Base-by-base conservation (phyloP, 2,888 invertebrate species). In the Dynastes grantii region DNA sequence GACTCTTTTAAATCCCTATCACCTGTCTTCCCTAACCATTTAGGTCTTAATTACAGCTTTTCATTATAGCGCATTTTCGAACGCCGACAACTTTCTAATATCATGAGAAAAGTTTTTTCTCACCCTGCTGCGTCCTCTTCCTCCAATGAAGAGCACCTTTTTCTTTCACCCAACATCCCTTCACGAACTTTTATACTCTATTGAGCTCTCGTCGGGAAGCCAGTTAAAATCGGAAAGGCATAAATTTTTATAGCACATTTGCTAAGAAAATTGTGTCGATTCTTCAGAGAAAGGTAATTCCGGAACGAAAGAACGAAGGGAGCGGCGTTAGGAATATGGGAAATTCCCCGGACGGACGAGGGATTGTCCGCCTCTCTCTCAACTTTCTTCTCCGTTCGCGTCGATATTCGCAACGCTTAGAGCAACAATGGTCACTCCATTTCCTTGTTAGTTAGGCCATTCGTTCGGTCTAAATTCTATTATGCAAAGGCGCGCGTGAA, bases 241-340 rank as follows among this genome's bases (percentile, higher is more conserved):
- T 86, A 85, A 85, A 85, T 85, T 86, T 86, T 86, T 86, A 86
- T 85, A 82, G 85, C 81, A 82, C 85, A 85, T 86, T 86, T 85
- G 84, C 85, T 85, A 85, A 86, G 86, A 85, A 86, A 86, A 86
- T 86, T 85, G 86, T 85, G 83, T 82, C 84, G 85, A 85, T 85
- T 84, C 83, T 81, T 82, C 81, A 82, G 80, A 73, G 80, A 71
- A 82, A 82, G 84, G 85, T 84, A 86, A 86, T 86, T 86, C 85
- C 83, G 83, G 81, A 13, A 53, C 11, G 53, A 53, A 53, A 9
- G 55, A 55, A 65, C 68, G 81, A 81, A 81, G 81, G 22, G 55
- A 8, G 22, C 55, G 22, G 22, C 55, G 22, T 22, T 55, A 55
- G 55, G 55, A 55, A 55, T 22, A 55, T 45, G 9, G 22, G 55